Percentiles rank a stretch among this genome's conserved stretches.
Conservation (phyloP, 2,797 vertebrate species). For the Brachyrhaphis roseni region DNA sequence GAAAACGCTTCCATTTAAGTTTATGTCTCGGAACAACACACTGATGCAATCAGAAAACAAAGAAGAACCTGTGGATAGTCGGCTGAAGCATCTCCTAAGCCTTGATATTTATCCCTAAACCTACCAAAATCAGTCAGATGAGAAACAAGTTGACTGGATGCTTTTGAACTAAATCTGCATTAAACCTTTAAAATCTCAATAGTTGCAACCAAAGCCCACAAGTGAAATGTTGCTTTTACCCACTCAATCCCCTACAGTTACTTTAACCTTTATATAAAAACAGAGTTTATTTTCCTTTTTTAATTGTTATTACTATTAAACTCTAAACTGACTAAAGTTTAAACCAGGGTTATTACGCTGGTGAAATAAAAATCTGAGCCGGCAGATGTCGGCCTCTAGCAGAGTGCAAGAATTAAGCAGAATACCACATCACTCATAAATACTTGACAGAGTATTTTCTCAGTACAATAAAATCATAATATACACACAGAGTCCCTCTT, state of each 20-base stretch:
- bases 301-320: slow-evolving; percentile 2
- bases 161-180: not conserved
- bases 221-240: slow-evolving; percentile 33
- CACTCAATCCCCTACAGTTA: not conserved
- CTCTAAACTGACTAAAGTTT: slow-evolving; percentile 3
- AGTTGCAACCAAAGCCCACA: not conserved
- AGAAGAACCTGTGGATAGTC: too few species aligned
- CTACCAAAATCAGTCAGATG: not conserved
- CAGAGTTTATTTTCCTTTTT: slow-evolving; percentile 6
- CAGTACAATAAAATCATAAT: slow-evolving; percentile 32
- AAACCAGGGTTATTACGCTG: slow-evolving; percentile 14
- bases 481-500: slow-evolving; percentile 25
- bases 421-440: slow-evolving; percentile 28
- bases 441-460: slow-evolving; percentile 31
- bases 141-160: not conserved
- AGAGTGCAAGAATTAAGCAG: slow-evolving; percentile 43
- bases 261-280: slow-evolving; percentile 5
- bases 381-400: slow-evolving; percentile 4
- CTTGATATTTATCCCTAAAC: not conserved
- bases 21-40: not conserved
- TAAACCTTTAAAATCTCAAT: not conserved
- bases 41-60: not conserved
- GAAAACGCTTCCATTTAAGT: not conserved
- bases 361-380: slow-evolving; percentile 29
- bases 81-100: not conserved